A percentile compares a stretch with the other conserved stretches of the same genome.
Conservation (phyloP, 2,888 invertebrate genomes). For the Synanthedon myopaeformis region DNA sequence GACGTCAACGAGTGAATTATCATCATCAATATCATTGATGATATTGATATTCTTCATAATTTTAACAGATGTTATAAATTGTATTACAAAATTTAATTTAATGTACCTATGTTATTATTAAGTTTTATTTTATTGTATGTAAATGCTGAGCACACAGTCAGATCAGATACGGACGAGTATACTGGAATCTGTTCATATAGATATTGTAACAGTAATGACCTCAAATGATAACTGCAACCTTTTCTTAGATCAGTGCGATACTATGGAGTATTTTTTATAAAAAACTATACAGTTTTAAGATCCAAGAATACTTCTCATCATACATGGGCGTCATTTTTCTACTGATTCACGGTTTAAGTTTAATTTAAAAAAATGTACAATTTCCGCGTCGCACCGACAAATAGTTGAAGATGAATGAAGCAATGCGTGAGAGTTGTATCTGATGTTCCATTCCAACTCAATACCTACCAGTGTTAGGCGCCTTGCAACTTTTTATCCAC, state of each 20-base stretch:
- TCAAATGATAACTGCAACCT: too few relatives aligned
- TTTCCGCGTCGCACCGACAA: slow-evolving; percentile 50
- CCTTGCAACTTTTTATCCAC: slow-evolving; percentile 30
- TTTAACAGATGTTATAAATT: too few relatives aligned
- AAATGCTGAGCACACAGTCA: not conserved
- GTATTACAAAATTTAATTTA: too few relatives aligned
- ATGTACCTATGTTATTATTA: too few relatives aligned
- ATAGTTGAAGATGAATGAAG: slow-evolving; percentile 48
- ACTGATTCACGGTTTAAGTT: slow-evolving; percentile 27
- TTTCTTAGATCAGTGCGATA: too few relatives aligned
- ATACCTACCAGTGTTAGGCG: slow-evolving; percentile 15
- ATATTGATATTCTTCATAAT: too few relatives aligned
- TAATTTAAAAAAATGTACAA: slow-evolving; percentile 20
- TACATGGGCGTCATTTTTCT: slow-evolving; percentile 3
- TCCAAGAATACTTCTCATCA: not conserved
- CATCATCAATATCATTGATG: too few relatives aligned
- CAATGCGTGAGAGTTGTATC: slow-evolving; percentile 49
- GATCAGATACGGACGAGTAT: too few relatives aligned
- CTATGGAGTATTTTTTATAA: not conserved
- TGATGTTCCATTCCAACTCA: slow-evolving; percentile 25
- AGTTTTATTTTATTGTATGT: too few relatives aligned
- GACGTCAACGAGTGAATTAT: too few relatives aligned
- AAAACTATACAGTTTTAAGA: not conserved
- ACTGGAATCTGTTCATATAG: too few relatives aligned
- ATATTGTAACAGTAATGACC: too few relatives aligned